Evolutionary conservation across 1,140 invertebrate species (phyloP).

Genomic region (Diuraphis noxia): DNA sequence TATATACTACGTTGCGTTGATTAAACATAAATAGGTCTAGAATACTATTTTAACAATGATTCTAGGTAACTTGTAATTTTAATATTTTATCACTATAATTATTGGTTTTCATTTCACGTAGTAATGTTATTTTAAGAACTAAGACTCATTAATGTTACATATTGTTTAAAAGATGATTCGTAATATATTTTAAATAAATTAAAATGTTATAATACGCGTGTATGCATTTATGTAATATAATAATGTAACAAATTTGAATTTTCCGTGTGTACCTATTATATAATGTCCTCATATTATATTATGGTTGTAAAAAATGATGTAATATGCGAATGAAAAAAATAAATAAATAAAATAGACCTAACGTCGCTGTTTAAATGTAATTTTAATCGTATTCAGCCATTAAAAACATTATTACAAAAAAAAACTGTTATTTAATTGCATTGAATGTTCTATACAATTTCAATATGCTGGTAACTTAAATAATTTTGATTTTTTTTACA

Average conservation of each 20-base stretch:
- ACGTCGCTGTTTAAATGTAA: not conserved
- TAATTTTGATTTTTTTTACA: not conserved
- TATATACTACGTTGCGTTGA: too few relatives aligned
- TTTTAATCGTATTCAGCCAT: not conserved
- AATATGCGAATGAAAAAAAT: not conserved
- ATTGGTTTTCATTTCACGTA: not conserved
- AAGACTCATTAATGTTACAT: not conserved
- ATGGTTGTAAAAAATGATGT: not conserved
- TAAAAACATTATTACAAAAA: not conserved
- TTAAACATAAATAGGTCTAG: too few relatives aligned
- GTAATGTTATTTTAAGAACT: not conserved
- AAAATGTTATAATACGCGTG: not conserved
- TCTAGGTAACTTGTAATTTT: too few relatives aligned
- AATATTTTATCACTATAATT: not conserved
- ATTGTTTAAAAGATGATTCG: not conserved
- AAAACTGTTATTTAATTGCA: not conserved
- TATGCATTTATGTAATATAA: not conserved
- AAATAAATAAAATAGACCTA: not conserved
- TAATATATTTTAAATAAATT: not conserved
- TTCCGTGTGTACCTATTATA: not conserved
- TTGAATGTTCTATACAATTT: not conserved
- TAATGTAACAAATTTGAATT: too few relatives aligned
- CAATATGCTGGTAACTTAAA: not conserved
- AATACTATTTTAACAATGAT: too few relatives aligned
- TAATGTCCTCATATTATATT: not conserved